These are phyloP conservation scores for Staurois parvus DNA, from an alignment of 2,797 vertebrate genomes.

Conservation along the genomic window DNA sequence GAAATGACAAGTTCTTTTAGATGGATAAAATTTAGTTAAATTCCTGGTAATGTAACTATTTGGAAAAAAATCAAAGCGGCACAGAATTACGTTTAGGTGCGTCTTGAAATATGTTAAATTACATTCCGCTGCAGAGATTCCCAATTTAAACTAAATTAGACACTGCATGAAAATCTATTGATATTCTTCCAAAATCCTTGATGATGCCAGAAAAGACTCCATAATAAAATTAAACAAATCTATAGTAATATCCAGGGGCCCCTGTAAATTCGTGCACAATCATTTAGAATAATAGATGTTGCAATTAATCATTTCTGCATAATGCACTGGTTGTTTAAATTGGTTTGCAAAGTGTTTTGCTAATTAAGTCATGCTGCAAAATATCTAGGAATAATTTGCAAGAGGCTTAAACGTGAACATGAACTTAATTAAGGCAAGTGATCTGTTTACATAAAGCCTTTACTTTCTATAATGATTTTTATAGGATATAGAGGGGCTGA, in stretches of 20 bases:
- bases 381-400: slow-evolving; percentile 2
- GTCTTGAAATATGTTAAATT: not conserved
- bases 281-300: not conserved
- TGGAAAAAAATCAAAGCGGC: not conserved
- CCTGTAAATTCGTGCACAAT: not conserved
- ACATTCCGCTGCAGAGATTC: not conserved
- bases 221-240: slow-evolving; percentile 1
- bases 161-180: slow-evolving; percentile 1
- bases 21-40: not conserved
- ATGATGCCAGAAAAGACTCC: not conserved
- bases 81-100: not conserved
- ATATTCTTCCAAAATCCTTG: slow-evolving; percentile 1
- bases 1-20: not conserved
- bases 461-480: not conserved
- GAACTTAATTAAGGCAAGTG: not conserved
- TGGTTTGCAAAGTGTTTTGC: not conserved
- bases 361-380: slow-evolving; percentile 2
- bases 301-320: not conserved
- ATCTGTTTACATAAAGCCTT: not conserved
- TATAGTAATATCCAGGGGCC: not conserved
- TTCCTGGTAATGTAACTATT: not conserved
- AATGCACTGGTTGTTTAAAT: slow-evolving; percentile 15
- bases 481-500: not conserved
- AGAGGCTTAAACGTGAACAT: slow-evolving; percentile 6
- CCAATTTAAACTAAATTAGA: not conserved